Evolutionary conservation across 2,888 invertebrate genomes (phyloP), one percentile per base, ranked within the genome.

Genomic region (Brachylomia viminalis): DNA sequence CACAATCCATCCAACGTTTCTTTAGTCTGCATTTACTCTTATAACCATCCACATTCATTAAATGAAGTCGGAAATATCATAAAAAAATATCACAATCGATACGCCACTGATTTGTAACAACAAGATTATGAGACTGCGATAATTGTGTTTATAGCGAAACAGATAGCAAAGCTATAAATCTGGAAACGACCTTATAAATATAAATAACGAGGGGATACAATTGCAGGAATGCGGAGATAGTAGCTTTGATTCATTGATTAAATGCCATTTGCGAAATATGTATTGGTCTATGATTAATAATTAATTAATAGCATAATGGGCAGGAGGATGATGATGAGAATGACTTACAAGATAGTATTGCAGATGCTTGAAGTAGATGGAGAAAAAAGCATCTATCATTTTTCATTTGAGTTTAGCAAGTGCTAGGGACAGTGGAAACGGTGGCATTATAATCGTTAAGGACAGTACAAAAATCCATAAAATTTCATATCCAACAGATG

Each of bases 131-230:
- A 30, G 56, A 68, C 8, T 52, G 52, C 58, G 59, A 69, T 68
- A 67, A 79, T 68, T 52, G 15, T 62, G 23, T 79, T 79, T 56
- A 72, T 79, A 62, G 54, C 61, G n/a, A n/a, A 62, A 79, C 42
- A 62, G 64, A 74, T 62, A 79, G 33, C 13, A 54, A 65, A 42
- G 68, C 54, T 23, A 59, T 69, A 54, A 79, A 79, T 74, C 52
- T 79, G 45, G 5, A 64, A 68, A 56, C 5, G 42, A 67, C 66
- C 79, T 78, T 66, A 72, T 59, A 68, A 59, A 75, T 11, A 73
- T 42, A 64, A 70, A 72, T 79, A 72, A 72, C 47, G 54, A 72
- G 66, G 13, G 52, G 30, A 72, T 67, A 42, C 56, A 66, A 61
- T 72, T 49, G 15, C 56, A 72, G 7, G 61, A 72, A 72, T 72